These are phyloP conservation scores for Crematogaster levior DNA, from an alignment of 2,888 invertebrate genomes.

Conservation along the genomic window DNA sequence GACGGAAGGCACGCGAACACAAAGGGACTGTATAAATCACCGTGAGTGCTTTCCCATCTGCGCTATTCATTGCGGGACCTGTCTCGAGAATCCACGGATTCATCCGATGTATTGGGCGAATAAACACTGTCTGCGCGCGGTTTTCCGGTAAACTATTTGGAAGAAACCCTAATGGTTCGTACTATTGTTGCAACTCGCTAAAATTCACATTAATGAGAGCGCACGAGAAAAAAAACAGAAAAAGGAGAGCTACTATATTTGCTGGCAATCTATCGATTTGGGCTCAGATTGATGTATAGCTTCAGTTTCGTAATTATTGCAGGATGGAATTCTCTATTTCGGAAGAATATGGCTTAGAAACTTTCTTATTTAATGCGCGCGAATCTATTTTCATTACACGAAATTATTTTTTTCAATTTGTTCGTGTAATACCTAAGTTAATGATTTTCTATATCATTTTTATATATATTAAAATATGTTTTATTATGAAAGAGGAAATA, in stretches of 20 bases:
- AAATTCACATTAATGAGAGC: background rate
- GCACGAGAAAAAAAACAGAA: background rate
- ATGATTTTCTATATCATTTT: background rate
- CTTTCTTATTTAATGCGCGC: background rate
- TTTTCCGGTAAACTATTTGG: constrained; percentile 6
- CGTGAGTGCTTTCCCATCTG: constrained; percentile 26
- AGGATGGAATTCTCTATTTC: background rate
- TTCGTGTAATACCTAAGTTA: background rate
- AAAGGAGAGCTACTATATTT: background rate
- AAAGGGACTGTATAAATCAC: constrained; percentile 55
- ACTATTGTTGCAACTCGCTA: background rate
- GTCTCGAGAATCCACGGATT: constrained; percentile 30
- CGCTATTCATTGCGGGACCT: constrained; percentile 4
- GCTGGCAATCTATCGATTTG: constrained; percentile 18
- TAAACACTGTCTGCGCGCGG: background rate
- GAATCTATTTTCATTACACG: background rate
- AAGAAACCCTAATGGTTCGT: background rate
- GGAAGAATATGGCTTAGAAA: background rate
- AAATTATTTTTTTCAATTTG: background rate
- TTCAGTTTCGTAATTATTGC: background rate
- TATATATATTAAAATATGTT: background rate
- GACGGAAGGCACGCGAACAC: constrained; percentile 44
- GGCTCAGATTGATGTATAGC: background rate
- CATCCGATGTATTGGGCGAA: constrained; percentile 49
- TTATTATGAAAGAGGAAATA: background rate